Base-by-base conservation (phyloP, 2,888 invertebrate genomes). In the Xylota sylvarum region DNA sequence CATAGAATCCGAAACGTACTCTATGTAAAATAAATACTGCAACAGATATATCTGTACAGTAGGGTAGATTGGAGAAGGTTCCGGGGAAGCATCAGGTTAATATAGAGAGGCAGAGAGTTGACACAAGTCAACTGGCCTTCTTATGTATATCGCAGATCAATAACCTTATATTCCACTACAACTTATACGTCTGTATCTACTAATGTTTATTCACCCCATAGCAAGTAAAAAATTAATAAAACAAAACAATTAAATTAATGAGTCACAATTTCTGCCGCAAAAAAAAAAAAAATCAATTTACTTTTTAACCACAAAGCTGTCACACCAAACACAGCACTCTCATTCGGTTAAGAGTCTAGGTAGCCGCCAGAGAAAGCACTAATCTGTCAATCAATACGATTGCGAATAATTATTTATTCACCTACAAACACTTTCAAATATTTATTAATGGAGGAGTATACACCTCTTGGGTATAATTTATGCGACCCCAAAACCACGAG, bases 331-430 rank as follows among this genome's bases (percentile, higher is more conserved):
- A 50, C 19, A 23, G 5, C 50, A 7, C 23, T 40, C 40, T 43
- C 43, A 12, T 55, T 55, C 27, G 55, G 43, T 55, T 40, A 69
- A 69, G 69, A n/a, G 40, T 6, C 17, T 5, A 7, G 17, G 27
- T 40, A 43, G 14, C 43, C 43, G 37, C 58, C 23, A 40, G 58
- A 23, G 69, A 69, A 69, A 69, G 37, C 40, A 40, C 30, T 43
- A 43, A 55, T 23, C 52, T 67, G 37, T 37, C 52, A 19, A 67
- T 50, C 50, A 19, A 19, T 2, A 37, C 9, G 0, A 40, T 23
- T 60, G 60, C 12, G 40, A 60, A 37, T 37, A 23, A 12, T 35
- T 12, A 10, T 12, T 4, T 5, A 23, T 19, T 23, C 37, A 23
- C 6, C 32, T 14, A 23, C n/a, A 37, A 37, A n/a, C n/a, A 50